phyloP scores from a whole-genome alignment of 2,888 invertebrate species.

The Molorchus minor region DNA sequence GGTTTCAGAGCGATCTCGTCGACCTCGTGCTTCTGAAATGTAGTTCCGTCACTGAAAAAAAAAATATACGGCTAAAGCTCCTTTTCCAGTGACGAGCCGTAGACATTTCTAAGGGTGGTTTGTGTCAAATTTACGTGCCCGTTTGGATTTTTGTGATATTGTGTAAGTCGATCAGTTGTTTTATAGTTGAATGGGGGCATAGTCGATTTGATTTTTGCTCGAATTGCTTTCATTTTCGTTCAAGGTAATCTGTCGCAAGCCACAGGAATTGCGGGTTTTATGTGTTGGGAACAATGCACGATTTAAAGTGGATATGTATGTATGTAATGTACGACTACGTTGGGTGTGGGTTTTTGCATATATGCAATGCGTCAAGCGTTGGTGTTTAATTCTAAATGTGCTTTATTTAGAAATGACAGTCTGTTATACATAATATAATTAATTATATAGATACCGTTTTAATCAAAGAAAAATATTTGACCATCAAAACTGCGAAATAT shows the following conservation, averaged over 20 bases:
- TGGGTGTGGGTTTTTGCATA: constrained; percentile 5
- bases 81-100: constrained; percentile 18
- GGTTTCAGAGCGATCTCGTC: constrained; percentile 20
- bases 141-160: constrained; percentile 12
- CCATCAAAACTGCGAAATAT: too few relatives aligned
- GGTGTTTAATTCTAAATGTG: too few relatives aligned
- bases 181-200: constrained; percentile 29
- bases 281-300: constrained; percentile 29
- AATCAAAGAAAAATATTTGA: too few relatives aligned
- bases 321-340: background rate
- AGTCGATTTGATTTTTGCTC: constrained; percentile 31
- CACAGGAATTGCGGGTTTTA: constrained; percentile 18
- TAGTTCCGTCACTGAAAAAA: constrained; percentile 36
- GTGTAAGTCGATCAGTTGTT: constrained; percentile 27
- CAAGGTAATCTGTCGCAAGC: constrained; percentile 35
- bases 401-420: too few relatives aligned
- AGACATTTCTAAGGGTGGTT: constrained; percentile 23
- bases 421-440: too few relatives aligned
- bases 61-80: background rate
- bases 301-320: background rate
- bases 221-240: constrained; percentile 34
- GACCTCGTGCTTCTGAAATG: constrained; percentile 43
- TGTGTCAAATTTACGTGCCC: constrained; percentile 5
- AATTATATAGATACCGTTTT: too few relatives aligned
- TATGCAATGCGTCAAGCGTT: too few relatives aligned